phyloP scores from a whole-genome alignment of 2,113 vertebrate genomes.

The Lampris incognitus region DNA sequence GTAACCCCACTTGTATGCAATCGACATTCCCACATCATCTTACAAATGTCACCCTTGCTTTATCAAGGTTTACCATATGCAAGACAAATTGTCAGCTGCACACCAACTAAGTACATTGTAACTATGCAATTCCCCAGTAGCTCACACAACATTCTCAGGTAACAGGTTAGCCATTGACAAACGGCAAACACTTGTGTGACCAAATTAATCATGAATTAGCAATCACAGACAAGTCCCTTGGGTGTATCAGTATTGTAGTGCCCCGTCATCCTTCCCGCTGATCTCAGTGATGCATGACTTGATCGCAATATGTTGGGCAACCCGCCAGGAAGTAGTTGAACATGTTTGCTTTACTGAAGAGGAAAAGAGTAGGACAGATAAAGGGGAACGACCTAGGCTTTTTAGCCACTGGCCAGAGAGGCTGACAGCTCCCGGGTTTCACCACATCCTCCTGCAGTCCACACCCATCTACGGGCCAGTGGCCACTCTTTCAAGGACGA shows the following conservation, averaged over 20 bases:
- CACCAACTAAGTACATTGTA: constrained; percentile 7
- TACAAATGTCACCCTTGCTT: constrained; percentile 20
- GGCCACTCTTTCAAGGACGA: too few species aligned
- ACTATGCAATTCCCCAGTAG: neutral
- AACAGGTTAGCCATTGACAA: constrained; percentile 31
- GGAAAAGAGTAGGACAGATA: neutral
- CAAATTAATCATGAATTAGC: constrained; percentile 45
- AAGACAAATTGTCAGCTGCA: constrained; percentile 45
- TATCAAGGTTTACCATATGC: constrained; percentile 45
- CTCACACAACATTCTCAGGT: neutral
- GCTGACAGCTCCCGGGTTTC: neutral
- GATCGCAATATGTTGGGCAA: constrained; percentile 20
- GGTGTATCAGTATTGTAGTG: constrained; percentile 16
- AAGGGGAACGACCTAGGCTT: neutral
- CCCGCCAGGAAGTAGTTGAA: constrained; percentile 1
- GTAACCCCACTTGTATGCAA: constrained; percentile 6
- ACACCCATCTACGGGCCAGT: too few species aligned
- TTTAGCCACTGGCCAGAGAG: neutral
- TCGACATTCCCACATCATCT: constrained; percentile 36
- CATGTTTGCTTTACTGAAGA: neutral
- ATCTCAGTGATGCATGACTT: constrained; percentile 43
- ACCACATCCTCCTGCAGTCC: neutral
- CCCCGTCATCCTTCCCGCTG: constrained; percentile 40
- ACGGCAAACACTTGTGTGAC: constrained; percentile 53
- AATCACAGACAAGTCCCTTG: constrained; percentile 13